Evolutionary conservation across 2,888 invertebrate genomes (phyloP), one percentile per base, ranked within the genome.

Genomic region (Volucella inflata): DNA sequence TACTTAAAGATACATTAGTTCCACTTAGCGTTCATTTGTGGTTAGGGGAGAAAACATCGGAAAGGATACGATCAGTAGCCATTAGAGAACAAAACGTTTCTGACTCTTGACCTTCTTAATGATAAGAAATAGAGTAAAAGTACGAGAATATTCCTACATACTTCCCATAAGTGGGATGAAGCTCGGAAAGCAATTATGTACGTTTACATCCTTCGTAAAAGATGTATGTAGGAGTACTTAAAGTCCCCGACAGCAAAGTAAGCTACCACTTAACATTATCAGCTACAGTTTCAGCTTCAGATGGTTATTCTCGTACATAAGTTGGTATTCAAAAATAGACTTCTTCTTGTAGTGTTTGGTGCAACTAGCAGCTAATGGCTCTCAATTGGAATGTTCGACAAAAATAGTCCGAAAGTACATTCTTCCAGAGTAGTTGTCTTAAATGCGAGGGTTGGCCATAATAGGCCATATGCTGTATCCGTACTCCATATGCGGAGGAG

Each of bases 301-400:
- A 30, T 30, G 30, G 30, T 30, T 30, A 2, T 30, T 0, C 30
- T 30, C 30, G 30, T 30, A 30, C 40, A 38, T 42, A 30, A 60
- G 60, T 55, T 57, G 53, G 55, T 14, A 57, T 57, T 65, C 55
- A 55, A 83, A 83, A 78, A 78, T 72, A 83, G 72, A 78, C 62
- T 68, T 80, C 62, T 68, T 80, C 12, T 80, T 80, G 74, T 48
- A 64, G 51, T 40, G 60, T 42, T 16, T 17, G 48, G 10, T 30
- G 60, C 77, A 65, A 53, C 77, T 67, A 67, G 48, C 57, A 10
- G 50, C 83, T 83, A 83, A 83, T 83, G 79, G 79, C 74, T 74
- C 74, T 84, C 78, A 78, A 80, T 80, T 84, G 84, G 57, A 51
- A 51, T 79, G 72, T 74, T 72, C 53, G 82, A 72, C 82, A 62